These are phyloP conservation scores for Ectropis crepuscularia DNA, from an alignment of 2,888 invertebrate genomes.

Conservation along the genomic window DNA sequence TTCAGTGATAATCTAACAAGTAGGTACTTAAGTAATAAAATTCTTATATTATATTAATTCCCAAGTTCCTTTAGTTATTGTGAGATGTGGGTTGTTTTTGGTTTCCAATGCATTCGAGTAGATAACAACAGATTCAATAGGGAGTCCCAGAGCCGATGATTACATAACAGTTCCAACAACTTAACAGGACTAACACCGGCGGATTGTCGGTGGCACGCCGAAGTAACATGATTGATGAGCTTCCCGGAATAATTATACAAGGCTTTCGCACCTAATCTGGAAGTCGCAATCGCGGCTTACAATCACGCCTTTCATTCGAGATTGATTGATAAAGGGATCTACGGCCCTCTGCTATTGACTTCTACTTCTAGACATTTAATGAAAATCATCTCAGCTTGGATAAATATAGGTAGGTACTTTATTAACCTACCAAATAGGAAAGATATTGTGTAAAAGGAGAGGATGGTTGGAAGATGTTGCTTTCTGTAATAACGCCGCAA, in stretches of 20 bases:
- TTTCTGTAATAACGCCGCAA: too few relatives aligned
- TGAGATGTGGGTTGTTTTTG: too few relatives aligned
- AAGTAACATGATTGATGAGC: slow-evolving; percentile 63
- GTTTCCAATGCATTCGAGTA: too few relatives aligned
- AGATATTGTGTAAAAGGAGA: too few relatives aligned
- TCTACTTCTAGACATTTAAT: slow-evolving; percentile 6
- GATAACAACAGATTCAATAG: too few relatives aligned
- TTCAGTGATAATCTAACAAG: too few relatives aligned
- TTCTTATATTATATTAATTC: too few relatives aligned
- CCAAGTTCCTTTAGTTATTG: too few relatives aligned
- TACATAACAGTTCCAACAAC: slow-evolving; percentile 11
- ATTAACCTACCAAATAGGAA: not conserved
- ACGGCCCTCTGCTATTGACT: slow-evolving; percentile 14
- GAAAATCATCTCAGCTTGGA: not conserved
- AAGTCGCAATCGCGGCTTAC: slow-evolving; percentile 45
- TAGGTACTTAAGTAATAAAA: too few relatives aligned
- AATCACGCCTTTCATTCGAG: slow-evolving; percentile 37
- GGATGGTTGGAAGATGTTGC: too few relatives aligned
- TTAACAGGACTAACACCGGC: slow-evolving; percentile 41
- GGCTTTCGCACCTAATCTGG: slow-evolving; percentile 43
- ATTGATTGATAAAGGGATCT: slow-evolving; percentile 44
- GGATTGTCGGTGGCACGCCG: slow-evolving; percentile 44
- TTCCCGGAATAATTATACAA: slow-evolving; percentile 53
- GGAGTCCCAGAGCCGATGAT: too few relatives aligned
- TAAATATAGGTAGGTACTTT: not conserved